phyloP scores from a whole-genome alignment of 2,888 invertebrate species.

The Chelonus formosanus region DNA sequence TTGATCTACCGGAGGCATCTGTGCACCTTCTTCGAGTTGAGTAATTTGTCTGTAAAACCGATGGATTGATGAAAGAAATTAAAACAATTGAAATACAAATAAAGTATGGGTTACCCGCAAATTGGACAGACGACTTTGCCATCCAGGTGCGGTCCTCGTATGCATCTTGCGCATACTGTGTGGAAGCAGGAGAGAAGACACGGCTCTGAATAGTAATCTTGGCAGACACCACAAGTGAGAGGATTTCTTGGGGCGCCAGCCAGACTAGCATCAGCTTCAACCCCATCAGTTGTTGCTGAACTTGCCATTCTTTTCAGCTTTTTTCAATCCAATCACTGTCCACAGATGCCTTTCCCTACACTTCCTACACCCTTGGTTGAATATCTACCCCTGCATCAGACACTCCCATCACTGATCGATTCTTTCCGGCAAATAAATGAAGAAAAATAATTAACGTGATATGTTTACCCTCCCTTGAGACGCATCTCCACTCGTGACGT shows the following conservation, averaged over 20 bases:
- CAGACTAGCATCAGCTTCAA: constrained; percentile 51
- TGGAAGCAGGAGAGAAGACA: constrained; percentile 76
- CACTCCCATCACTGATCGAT: constrained; percentile 11
- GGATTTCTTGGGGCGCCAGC: constrained; percentile 67
- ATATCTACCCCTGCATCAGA: constrained; percentile 1
- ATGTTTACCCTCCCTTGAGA: constrained; percentile 8
- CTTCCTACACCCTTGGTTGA: background rate
- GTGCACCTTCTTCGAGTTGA: constrained; percentile 71
- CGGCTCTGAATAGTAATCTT: constrained; percentile 75
- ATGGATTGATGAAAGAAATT: too few relatives aligned
- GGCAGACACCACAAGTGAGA: constrained; percentile 73
- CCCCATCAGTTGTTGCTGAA: constrained; percentile 51
- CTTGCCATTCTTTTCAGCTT: constrained; percentile 49
- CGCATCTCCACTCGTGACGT: constrained; percentile 6
- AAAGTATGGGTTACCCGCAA: constrained; percentile 69
- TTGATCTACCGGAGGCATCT: constrained; percentile 72
- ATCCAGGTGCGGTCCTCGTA: constrained; percentile 71
- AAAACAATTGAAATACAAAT: background rate
- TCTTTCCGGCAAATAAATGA: background rate
- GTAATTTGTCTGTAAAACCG: constrained; percentile 68
- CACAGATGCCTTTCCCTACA: background rate
- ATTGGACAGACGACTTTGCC: constrained; percentile 73
- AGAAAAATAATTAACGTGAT: background rate
- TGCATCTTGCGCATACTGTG: constrained; percentile 75
- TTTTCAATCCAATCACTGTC: background rate